A percentile compares a stretch with the other conserved stretches of the same genome.
These are phyloP conservation scores for Parauchenoglanis punctatus DNA, from an alignment of 2,797 vertebrate species.

Conservation along the genomic window DNA sequence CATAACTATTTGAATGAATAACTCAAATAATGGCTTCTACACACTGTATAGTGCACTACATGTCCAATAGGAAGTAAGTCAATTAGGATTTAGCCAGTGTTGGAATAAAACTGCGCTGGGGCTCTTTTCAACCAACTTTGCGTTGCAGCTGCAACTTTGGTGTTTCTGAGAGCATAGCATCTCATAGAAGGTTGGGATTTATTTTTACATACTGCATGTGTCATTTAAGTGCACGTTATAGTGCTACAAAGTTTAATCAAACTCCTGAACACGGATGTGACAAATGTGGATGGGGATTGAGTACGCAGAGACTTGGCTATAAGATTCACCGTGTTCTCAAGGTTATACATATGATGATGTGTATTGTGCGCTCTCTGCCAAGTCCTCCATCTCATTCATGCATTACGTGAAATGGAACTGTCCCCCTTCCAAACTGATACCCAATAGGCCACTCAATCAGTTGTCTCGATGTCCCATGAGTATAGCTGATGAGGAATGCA, in stretches of 20 bases:
- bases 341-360: conserved; percentile 39
- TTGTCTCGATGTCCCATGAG: neutral
- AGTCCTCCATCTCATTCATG: conserved; percentile 38
- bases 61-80: neutral
- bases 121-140: neutral
- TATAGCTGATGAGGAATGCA: conserved; percentile 27
- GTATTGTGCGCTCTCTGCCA: conserved; percentile 36
- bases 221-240: neutral
- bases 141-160: neutral
- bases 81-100: neutral
- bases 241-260: neutral
- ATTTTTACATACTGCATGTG: neutral
- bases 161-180: neutral
- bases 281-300: too few relatives aligned
- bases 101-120: neutral
- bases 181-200: neutral
- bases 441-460: conserved; percentile 23
- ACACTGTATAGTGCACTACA: neutral
- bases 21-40: neutral
- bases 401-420: conserved; percentile 42
- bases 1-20: neutral
- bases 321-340: conserved; percentile 37
- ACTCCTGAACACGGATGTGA: too few relatives aligned
- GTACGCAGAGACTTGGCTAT: neutral
- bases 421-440: conserved; percentile 41